Evolutionary conservation across 2,113 vertebrate species (phyloP).

Genomic region (Ptilorrhoa leucosticta): DNA sequence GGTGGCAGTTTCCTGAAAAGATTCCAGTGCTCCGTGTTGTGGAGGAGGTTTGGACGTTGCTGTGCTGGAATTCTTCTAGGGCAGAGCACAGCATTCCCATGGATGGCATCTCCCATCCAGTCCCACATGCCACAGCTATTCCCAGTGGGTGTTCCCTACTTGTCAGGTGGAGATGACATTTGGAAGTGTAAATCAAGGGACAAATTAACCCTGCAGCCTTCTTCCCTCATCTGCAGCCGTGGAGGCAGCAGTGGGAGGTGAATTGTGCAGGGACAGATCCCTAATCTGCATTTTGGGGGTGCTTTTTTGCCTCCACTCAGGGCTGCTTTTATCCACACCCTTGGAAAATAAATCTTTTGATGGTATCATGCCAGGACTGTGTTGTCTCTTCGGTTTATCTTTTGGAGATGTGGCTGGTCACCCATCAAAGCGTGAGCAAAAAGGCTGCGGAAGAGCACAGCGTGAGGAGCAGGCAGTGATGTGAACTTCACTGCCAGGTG

Average conservation of each 20-base stretch:
- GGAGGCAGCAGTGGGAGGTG: neutral
- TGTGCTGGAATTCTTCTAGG: neutral
- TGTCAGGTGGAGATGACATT: neutral
- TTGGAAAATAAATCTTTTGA: neutral
- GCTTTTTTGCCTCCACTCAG: neutral
- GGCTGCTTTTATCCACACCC: neutral
- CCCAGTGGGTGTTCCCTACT: neutral
- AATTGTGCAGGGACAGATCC: neutral
- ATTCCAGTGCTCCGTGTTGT: fast-evolving
- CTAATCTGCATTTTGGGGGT: neutral
- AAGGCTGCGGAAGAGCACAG: neutral
- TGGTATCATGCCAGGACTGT: fast-evolving
- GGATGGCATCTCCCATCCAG: neutral
- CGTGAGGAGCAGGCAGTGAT: neutral
- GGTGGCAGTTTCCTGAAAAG: neutral
- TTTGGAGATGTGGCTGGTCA: neutral
- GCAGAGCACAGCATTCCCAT: neutral
- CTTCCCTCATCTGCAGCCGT: neutral
- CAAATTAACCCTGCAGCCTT: neutral
- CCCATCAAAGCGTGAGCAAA: neutral
- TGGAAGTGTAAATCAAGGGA: neutral
- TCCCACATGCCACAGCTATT: neutral
- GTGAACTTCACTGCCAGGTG: neutral
- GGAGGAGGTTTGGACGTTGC: neutral
- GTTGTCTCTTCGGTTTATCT: neutral